Evolutionary conservation across 2,113 vertebrate genomes (phyloP).

Genomic region (Gymnocephalus cernua): DNA sequence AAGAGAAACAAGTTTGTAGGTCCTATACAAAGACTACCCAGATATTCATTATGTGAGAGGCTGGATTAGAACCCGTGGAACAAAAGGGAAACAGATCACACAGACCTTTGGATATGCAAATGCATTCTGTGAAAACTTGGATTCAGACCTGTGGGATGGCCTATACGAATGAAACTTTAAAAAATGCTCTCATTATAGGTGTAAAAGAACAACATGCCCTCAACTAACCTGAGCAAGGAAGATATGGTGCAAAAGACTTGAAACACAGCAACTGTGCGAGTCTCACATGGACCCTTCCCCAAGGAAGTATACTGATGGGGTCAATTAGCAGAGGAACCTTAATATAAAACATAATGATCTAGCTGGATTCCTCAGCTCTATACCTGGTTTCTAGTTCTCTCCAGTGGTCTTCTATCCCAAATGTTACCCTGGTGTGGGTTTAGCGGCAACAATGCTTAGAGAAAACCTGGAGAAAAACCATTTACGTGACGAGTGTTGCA

Average conservation of each 20-base stretch:
- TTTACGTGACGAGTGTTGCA: constrained; percentile 36
- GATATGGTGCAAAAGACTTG: constrained; percentile 35
- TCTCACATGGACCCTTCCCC: constrained; percentile 44
- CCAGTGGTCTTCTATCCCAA: constrained; percentile 9
- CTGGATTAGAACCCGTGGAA: constrained; percentile 35
- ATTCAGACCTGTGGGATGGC: constrained; percentile 49
- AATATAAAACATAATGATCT: constrained; percentile 39
- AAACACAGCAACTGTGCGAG: constrained; percentile 26
- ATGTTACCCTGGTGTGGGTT: background rate
- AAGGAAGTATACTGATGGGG: constrained; percentile 39
- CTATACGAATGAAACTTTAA: constrained; percentile 14
- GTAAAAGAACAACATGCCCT: constrained; percentile 48
- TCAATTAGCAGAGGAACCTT: constrained; percentile 45
- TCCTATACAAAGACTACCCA: constrained; percentile 12
- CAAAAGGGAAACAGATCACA: constrained; percentile 36
- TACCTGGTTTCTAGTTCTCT: constrained; percentile 37
- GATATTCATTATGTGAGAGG: constrained; percentile 37
- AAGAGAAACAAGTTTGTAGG: constrained; percentile 97
- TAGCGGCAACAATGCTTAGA: constrained; percentile 6
- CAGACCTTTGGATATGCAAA: constrained; percentile 69
- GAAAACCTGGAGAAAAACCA: constrained; percentile 29
- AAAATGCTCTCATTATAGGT: constrained; percentile 37
- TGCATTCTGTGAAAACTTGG: constrained; percentile 46
- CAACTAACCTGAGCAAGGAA: constrained; percentile 20
- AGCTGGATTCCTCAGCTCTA: constrained; percentile 49